Evolutionary conservation across 2,113 vertebrate genomes (phyloP), one percentile per base, ranked within the genome.

Genomic region (Tonatia bakeri): DNA sequence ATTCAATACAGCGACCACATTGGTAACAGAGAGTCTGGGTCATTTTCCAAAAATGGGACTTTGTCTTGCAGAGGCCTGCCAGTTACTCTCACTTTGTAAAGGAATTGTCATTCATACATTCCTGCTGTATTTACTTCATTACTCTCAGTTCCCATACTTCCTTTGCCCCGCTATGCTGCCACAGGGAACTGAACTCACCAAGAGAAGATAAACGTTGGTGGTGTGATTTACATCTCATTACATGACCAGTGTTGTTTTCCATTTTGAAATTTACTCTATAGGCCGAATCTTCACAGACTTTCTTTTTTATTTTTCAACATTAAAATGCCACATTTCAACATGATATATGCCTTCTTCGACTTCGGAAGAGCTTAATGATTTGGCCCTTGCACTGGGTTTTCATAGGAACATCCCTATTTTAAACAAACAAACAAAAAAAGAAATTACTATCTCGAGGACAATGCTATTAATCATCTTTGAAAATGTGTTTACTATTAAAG

Each of bases 141-240:
- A 77, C 65, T 90, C 80, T 90, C 52, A 19, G 20, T 65, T 93
- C 59, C 19, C 65, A 47, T 47, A 90, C 81, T 90, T 94, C 90
- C 83, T 76, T 94, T 91, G 86, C 33, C 54, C 77, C 81, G 52
- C 81, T 47, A 3, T 61, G 72, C 65, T 77, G 72, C 87, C 26
- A 19, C 5, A 43, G 76, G 92, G 92, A 96, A 79, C 70, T 69
- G 67, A 95, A 95, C 70, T 95, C 90, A 73, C 80, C 28, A 73
- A 64, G 81, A 92, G 87, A 77, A 96, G 94, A 94, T 64, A 81
- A 90, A 70, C 85, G 90, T 76, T n/a, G 47, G 75, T 2, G 16
- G 73, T 79, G 9, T 75, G 65, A 93, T 96, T 94, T 96, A 92
- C 70, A 69, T 93, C 81, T 96, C 84, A 94, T 94, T 93, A 95